Evolutionary conservation across 2,113 vertebrate genomes (phyloP), one percentile per base, ranked within the genome.

Genomic region (Falcunculus frontatus): DNA sequence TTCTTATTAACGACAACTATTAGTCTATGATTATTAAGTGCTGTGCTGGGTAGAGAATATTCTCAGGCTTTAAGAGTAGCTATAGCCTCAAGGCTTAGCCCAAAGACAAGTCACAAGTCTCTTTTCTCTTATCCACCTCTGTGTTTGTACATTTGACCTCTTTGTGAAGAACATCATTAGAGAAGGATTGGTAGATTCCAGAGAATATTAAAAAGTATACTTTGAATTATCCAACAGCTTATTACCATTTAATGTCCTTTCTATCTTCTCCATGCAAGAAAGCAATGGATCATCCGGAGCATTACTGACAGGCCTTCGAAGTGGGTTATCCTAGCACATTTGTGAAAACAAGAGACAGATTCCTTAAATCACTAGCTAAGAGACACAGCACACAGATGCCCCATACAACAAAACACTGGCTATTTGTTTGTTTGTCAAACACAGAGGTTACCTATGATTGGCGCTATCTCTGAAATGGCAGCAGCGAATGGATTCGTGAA

Each of bases 171-270:
- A 85, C 39, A 56, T 33, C 25, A 55, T 21, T 2, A 65, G 27
- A 76, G 37, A 88, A 69, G 46, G 37, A 84, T 35, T 27, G 39
- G 33, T 37, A 92, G 30, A 68, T 65, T 63, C 44, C 55, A 80
- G 0, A 63, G 27, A 88, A 88, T 22, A 79, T 52, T 86, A 14
- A 37, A 77, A 79, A 55, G 69, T 25, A 63, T 23, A 44, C 32
- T 80, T 80, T 57, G 27, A 93, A 19, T 86, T 90, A 70, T 90
- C 42, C 32, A 62, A 53, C 39, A 84, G 49, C 13, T 89, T 8
- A 5, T 97, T 98, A 99, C 98, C 98, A 35, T 97, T 97, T 75
- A 98, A 92, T 4, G 93, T 98, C 90, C 97, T 97, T 57, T 98
- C 96, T 81, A 99, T 97, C 96, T 97, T 98, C 95, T 98, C 97